These are phyloP conservation scores for Neotoxoptera formosana DNA, from an alignment of 1,140 invertebrate genomes.

Conservation along the genomic window DNA sequence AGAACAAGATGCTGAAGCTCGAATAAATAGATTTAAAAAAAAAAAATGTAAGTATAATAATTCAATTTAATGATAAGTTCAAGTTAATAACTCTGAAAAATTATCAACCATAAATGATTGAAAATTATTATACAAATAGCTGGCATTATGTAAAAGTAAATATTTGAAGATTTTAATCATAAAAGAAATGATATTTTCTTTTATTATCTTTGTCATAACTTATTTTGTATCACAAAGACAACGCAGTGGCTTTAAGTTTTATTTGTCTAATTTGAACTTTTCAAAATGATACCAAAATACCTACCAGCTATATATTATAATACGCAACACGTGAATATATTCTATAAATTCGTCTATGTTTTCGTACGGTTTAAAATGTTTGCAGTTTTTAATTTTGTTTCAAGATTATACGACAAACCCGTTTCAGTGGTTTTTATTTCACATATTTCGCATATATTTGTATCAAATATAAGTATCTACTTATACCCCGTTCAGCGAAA, in stretches of 20 bases:
- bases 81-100: neutral
- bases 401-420: neutral
- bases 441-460: no score
- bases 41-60: neutral
- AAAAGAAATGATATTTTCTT: neutral
- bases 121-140: neutral
- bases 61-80: conserved; percentile 3
- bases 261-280: neutral
- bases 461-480: no score
- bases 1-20: neutral
- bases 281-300: neutral
- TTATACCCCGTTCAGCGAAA: no score
- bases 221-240: neutral
- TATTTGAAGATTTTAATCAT: neutral
- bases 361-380: neutral
- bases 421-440: no score
- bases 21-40: neutral
- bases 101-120: neutral
- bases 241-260: neutral
- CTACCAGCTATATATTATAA: neutral
- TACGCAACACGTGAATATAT: neutral
- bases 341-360: neutral
- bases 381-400: neutral
- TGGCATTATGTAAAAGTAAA: neutral
- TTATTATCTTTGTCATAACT: neutral